Evolutionary conservation across 2,888 invertebrate species (phyloP), one percentile per base, ranked within the genome.

Genomic region (Polyommatus icarus): DNA sequence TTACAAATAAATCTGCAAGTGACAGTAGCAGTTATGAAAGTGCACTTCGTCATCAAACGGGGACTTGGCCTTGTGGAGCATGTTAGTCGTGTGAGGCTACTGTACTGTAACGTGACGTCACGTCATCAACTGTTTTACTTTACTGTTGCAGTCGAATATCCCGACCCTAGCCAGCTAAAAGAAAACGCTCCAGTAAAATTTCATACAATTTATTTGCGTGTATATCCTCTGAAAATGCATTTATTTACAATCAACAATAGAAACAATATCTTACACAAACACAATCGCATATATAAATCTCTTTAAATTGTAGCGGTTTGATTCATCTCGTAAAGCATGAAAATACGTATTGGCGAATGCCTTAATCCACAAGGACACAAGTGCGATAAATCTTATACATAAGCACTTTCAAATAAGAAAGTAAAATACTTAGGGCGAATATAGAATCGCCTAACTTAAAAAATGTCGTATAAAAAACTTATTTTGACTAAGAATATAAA

Each of bases 61-160:
- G 94, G 92, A 92, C 94, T 93, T 94, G 94, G 94, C 94, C 94
- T 94, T 94, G 94, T 94, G 94, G 94, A 94, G 92, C 91, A 86
- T 67, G 93, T 94, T 94, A 94, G 94, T 94, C 87, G 88, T 93
- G 93, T 93, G 90, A 93, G 94, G 89, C 91, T 92, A 91, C 91
- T 87, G 87, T 86, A 88, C 91, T 87, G 87, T 86, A 88, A 87
- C 77, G 88, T 87, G 89, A 90, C 89, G 87, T 86, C 93, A 93
- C 94, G 93, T 92, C 94, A 94, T 94, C 94, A 92, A 94, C 94
- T 92, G 89, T 91, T 93, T 91, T 84, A 86, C 90, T 90, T 87
- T 86, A 86, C 87, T 85, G 79, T 80, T 80, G 76, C 36, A 46
- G 76, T 81, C 82, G 50, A 32, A 71, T 82, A 85, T 78, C 91